These are phyloP conservation scores for Rissa tridactyla DNA, from an alignment of 2,113 vertebrate genomes.

Conservation along the genomic window DNA sequence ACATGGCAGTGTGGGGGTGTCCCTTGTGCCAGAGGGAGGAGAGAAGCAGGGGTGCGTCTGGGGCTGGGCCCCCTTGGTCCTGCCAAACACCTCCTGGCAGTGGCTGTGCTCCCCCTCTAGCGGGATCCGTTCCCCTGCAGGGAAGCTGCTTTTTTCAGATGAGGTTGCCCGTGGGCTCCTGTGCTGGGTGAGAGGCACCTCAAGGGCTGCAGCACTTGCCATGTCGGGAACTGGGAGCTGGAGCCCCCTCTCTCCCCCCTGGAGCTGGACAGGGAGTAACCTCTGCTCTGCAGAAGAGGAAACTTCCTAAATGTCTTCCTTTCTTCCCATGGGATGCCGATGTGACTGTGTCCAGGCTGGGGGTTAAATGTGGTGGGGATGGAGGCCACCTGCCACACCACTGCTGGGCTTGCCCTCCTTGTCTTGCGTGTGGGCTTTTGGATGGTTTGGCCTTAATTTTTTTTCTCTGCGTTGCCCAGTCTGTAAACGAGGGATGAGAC, in stretches of 20 bases:
- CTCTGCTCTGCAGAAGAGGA: neutral
- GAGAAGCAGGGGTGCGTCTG: neutral
- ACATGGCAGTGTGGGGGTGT: neutral
- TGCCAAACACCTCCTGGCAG: neutral
- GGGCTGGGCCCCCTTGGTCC: rapidly evolving
- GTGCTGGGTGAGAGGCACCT: neutral
- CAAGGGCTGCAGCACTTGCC: neutral
- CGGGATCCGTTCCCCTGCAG: neutral
- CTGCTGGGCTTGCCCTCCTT: neutral
- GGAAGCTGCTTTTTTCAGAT: neutral
- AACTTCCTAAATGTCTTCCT: neutral
- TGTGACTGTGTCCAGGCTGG: neutral
- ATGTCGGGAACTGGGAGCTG: neutral
- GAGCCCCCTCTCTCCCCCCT: neutral
- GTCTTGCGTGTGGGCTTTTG: rapidly evolving
- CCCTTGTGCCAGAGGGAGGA: neutral
- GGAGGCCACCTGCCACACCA: neutral
- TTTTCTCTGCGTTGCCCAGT: neutral
- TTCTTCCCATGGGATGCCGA: neutral
- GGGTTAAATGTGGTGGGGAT: rapidly evolving
- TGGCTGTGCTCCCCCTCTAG: neutral
- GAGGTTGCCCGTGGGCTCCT: no score
- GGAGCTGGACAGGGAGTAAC: neutral
- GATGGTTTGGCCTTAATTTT: neutral
- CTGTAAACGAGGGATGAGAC: neutral